These are phyloP conservation scores for Chelonia mydas DNA, from an alignment of 2,797 vertebrate species.

Conservation along the genomic window DNA sequence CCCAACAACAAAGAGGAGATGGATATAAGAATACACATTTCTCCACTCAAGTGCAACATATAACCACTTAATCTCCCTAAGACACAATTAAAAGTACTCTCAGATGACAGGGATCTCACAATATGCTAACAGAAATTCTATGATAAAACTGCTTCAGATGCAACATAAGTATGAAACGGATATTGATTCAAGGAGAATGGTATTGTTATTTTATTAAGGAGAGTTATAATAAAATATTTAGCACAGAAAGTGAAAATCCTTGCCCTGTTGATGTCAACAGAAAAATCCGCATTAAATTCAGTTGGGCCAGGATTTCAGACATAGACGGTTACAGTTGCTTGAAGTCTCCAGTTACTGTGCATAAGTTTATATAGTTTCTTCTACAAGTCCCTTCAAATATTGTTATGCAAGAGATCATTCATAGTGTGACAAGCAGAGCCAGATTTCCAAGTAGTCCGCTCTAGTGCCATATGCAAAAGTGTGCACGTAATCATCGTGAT, in stretches of 20 bases:
- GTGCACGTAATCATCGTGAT: background rate
- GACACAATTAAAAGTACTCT: slow-evolving; percentile 18
- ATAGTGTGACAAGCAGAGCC: accelerated
- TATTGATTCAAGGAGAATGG: background rate
- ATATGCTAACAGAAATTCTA: background rate
- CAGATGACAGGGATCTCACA: background rate
- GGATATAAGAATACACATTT: background rate
- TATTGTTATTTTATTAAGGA: too few species aligned
- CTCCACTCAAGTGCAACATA: background rate
- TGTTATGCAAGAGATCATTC: background rate
- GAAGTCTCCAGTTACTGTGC: background rate
- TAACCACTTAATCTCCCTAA: background rate
- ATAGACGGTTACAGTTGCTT: background rate
- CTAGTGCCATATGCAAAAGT: background rate
- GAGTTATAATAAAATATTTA: background rate
- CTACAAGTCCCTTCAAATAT: background rate
- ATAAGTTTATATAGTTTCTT: background rate
- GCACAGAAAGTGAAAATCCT: background rate
- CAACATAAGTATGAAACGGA: background rate
- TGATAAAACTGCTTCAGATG: background rate
- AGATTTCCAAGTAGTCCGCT: background rate
- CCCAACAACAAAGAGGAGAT: background rate
- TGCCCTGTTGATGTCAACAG: slow-evolving; percentile 25
- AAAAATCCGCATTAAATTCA: background rate
- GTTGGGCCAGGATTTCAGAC: background rate